Evolutionary conservation across 2,888 invertebrate species (phyloP).

Genomic region (Drosophila peninsularis): DNA sequence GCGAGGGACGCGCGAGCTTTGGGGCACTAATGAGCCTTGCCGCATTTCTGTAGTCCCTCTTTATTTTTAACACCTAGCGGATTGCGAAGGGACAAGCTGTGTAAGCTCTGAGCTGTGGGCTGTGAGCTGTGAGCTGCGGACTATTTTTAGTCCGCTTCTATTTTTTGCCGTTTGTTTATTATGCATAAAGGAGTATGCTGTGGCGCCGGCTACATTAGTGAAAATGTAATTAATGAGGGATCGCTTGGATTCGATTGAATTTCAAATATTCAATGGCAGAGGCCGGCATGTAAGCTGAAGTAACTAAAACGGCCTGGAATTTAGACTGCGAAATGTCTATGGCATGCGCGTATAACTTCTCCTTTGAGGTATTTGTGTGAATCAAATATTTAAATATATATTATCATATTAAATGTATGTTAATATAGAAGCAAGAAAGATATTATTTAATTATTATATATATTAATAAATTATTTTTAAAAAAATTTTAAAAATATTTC

Average conservation of each 20-base stretch:
- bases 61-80: conserved; percentile 76
- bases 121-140: conserved; percentile 29
- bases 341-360: too few relatives aligned
- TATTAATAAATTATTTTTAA: too few relatives aligned
- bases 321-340: neutral
- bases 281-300: neutral
- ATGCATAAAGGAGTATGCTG: conserved; percentile 1
- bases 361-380: too few relatives aligned
- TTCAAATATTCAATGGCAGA: too few relatives aligned
- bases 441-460: too few relatives aligned
- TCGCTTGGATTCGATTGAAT: neutral
- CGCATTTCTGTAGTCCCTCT: conserved; percentile 37
- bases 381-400: too few relatives aligned
- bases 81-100: conserved; percentile 34
- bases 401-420: too few relatives aligned
- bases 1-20: neutral
- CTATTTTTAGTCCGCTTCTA: conserved; percentile 34
- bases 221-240: neutral
- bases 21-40: conserved; percentile 65
- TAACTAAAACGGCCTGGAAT: neutral
- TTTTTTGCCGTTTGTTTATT: neutral
- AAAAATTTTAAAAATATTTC: too few relatives aligned
- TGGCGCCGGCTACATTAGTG: neutral
- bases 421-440: too few relatives aligned
- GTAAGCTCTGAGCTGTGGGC: conserved; percentile 28